Evolutionary conservation across 2,797 vertebrate genomes (phyloP).

Genomic region (Pteronotus mesoamericanus): DNA sequence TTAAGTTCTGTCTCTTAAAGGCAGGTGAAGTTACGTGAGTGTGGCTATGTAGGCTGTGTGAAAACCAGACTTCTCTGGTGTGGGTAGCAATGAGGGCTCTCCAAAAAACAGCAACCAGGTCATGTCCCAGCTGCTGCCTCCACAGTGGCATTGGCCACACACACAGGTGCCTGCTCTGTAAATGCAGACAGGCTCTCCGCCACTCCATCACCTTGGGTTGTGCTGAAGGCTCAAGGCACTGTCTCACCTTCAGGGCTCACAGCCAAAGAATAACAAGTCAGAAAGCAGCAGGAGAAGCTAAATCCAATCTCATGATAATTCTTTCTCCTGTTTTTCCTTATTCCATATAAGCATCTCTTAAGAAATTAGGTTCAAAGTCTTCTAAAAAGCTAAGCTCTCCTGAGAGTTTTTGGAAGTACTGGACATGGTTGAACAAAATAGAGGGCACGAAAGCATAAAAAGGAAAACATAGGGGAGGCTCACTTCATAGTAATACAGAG

Average conservation of each 20-base stretch:
- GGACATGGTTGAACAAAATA: neutral
- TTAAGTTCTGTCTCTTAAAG: neutral
- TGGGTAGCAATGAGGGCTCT: neutral
- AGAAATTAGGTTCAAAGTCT: neutral
- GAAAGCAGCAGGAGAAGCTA: neutral
- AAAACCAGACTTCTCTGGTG: neutral
- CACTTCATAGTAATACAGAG: too few species aligned
- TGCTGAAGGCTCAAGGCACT: neutral
- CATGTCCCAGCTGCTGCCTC: accelerated
- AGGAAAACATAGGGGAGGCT: neutral
- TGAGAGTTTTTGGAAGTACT: neutral
- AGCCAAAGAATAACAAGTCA: neutral
- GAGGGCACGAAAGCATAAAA: neutral
- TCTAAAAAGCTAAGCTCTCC: neutral
- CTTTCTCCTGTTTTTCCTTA: neutral
- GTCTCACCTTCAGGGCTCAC: neutral
- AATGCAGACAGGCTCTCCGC: neutral
- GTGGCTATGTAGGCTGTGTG: neutral
- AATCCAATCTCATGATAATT: neutral
- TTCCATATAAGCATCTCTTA: neutral
- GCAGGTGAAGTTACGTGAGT: neutral
- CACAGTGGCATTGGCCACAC: accelerated
- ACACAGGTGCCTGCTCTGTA: neutral
- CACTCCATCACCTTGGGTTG: neutral
- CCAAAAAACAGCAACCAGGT: neutral